Evolutionary conservation across 2,797 vertebrate genomes (phyloP).

Genomic region (Urosaurus nigricauda): DNA sequence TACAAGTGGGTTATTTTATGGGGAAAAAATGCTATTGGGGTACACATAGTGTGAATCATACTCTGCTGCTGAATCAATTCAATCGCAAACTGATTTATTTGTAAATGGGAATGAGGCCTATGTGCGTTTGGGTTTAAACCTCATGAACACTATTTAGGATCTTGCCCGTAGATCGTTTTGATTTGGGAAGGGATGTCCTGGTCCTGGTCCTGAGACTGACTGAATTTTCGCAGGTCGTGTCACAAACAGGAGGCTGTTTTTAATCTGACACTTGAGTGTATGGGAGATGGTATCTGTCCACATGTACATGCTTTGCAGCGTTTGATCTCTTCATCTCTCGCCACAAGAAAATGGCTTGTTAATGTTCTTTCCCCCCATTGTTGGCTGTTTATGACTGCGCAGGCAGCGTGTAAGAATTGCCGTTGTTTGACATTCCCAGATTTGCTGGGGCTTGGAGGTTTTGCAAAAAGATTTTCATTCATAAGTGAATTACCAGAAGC

Average conservation of each 20-base stretch:
- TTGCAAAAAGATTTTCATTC: slow-evolving; percentile 42
- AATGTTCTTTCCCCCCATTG: not conserved
- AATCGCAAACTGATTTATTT: no score
- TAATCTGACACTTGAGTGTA: slow-evolving; percentile 25
- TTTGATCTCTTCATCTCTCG: fast-evolving
- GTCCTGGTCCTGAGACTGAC: not conserved
- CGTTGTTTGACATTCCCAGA: slow-evolving; percentile 41
- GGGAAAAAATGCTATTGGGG: no score
- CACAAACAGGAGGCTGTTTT: not conserved
- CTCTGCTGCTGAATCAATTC: no score
- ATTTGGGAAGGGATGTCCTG: not conserved
- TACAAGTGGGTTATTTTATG: no score
- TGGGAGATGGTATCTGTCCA: no score
- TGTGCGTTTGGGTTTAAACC: no score
- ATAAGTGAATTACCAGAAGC: slow-evolving; percentile 47
- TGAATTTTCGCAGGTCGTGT: no score
- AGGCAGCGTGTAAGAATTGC: not conserved
- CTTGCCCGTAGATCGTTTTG: not conserved
- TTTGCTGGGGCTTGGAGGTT: not conserved
- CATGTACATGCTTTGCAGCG: slow-evolving; percentile 26
- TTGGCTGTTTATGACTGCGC: slow-evolving; percentile 30
- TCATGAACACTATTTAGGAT: not conserved
- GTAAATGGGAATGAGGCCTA: no score
- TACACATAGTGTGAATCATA: no score
- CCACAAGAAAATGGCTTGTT: not conserved